Conservation (phyloP, 1,140 invertebrate genomes). For the Drosophila varians region DNA sequence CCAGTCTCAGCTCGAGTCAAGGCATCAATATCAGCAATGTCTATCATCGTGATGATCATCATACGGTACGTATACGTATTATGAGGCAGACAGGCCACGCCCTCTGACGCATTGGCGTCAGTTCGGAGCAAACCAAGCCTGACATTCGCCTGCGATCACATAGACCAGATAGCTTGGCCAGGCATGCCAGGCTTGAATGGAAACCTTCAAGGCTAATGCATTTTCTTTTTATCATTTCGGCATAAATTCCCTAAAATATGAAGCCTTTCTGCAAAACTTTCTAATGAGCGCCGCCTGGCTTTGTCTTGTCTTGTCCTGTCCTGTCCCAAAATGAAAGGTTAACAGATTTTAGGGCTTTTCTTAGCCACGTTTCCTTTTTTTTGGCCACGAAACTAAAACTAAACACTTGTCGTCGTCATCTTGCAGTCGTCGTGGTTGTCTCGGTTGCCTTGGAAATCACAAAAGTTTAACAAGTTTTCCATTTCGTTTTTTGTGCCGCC, state of each 20-base stretch:
- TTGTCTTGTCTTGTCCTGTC: constrained; percentile 13
- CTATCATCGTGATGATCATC: constrained; percentile 42
- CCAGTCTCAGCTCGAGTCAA: neutral
- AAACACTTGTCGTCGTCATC: constrained; percentile 69
- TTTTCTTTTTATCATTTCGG: neutral
- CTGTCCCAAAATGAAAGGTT: constrained; percentile 58
- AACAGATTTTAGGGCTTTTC: constrained; percentile 64
- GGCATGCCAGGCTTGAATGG: neutral
- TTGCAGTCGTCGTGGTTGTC: constrained; percentile 42
- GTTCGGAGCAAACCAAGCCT: constrained; percentile 13
- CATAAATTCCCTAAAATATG: constrained; percentile 19
- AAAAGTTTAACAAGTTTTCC: constrained; percentile 68
- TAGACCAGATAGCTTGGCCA: constrained; percentile 29
- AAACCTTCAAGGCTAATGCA: neutral
- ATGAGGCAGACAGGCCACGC: constrained; percentile 39
- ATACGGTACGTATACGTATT: constrained; percentile 18
- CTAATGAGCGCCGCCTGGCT: constrained; percentile 32
- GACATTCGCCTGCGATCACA: constrained; percentile 35
- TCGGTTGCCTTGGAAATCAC: constrained; percentile 54
- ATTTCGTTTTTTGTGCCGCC: constrained; percentile 33
- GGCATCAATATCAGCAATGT: constrained; percentile 39
- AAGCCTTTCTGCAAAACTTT: constrained; percentile 61
- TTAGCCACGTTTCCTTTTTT: constrained; percentile 11
- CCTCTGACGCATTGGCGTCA: constrained; percentile 57
- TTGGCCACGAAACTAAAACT: constrained; percentile 49